phyloP scores from a whole-genome alignment of 1,140 invertebrate species.

The Drosophila ficusphila region DNA sequence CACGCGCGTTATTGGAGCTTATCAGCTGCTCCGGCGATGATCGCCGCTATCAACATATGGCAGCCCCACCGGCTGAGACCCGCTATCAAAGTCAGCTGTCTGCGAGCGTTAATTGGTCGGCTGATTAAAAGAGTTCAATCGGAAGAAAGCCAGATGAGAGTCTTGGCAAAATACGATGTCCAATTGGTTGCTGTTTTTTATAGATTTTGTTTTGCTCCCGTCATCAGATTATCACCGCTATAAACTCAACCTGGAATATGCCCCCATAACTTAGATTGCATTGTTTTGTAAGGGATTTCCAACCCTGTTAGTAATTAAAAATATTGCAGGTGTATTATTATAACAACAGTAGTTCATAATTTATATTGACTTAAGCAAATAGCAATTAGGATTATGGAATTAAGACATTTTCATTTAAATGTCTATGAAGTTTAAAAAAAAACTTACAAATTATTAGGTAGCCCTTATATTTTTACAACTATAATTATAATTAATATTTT shows the following conservation, averaged over 20 bases:
- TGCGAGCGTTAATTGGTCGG: conserved; percentile 20
- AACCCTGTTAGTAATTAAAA: background rate
- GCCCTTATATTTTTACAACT: no score
- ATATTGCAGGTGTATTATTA: no score
- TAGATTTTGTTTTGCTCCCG: conserved; percentile 54
- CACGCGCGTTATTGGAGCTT: conserved; percentile 45
- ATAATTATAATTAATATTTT: no score
- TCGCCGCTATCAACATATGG: conserved; percentile 18
- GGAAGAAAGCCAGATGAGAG: background rate
- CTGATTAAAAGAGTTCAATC: conserved; percentile 33
- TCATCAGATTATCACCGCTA: conserved; percentile 44
- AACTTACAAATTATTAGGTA: no score
- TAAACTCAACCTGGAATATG: conserved; percentile 34
- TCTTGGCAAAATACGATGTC: background rate
- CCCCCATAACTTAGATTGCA: background rate
- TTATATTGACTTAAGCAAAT: no score
- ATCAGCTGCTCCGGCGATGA: conserved; percentile 20
- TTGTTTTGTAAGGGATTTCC: conserved; percentile 2
- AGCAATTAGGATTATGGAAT: no score
- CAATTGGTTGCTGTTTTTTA: conserved; percentile 37
- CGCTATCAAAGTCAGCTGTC: conserved; percentile 2
- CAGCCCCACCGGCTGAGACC: conserved; percentile 7
- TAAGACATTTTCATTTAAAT: no score
- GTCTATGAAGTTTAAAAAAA: no score
- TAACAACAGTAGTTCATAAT: no score